Evolutionary conservation across 2,797 vertebrate genomes (phyloP).

Genomic region (Ceyx erithaca): DNA sequence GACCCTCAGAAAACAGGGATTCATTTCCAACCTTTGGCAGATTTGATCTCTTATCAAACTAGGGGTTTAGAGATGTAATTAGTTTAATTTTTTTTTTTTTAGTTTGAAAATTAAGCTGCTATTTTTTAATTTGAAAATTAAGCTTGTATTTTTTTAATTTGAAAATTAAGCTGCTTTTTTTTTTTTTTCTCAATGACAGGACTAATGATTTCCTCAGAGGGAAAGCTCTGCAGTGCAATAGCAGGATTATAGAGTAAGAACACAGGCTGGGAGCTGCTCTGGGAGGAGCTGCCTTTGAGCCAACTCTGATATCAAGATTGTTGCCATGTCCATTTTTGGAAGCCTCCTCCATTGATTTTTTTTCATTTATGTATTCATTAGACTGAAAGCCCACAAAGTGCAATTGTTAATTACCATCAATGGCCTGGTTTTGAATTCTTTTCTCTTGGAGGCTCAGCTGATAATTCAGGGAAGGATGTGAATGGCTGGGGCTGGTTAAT

Average conservation of each 20-base stretch:
- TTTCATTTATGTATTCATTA: slow-evolving; percentile 65
- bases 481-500: slow-evolving; percentile 33
- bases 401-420: slow-evolving; percentile 65
- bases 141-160: neutral
- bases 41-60: neutral
- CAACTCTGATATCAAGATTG: slow-evolving; percentile 44
- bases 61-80: neutral
- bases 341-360: slow-evolving; percentile 67
- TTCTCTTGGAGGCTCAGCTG: slow-evolving; percentile 19
- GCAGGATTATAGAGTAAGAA: neutral
- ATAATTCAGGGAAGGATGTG: slow-evolving; percentile 49
- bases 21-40: neutral
- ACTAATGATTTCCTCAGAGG: neutral
- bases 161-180: slow-evolving; percentile 43
- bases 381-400: slow-evolving; percentile 60
- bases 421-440: slow-evolving; percentile 41
- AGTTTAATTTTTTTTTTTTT: neutral
- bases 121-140: neutral
- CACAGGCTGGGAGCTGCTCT: neutral
- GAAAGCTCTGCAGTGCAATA: neutral
- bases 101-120: slow-evolving; percentile 16
- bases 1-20: neutral
- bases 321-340: slow-evolving; percentile 62
- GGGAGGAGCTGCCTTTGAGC: slow-evolving; percentile 42
- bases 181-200: neutral